Percentiles rank a stretch among this genome's conserved stretches.
Conservation (phyloP, 2,797 vertebrate species). For the Carcharodon carcharias region DNA sequence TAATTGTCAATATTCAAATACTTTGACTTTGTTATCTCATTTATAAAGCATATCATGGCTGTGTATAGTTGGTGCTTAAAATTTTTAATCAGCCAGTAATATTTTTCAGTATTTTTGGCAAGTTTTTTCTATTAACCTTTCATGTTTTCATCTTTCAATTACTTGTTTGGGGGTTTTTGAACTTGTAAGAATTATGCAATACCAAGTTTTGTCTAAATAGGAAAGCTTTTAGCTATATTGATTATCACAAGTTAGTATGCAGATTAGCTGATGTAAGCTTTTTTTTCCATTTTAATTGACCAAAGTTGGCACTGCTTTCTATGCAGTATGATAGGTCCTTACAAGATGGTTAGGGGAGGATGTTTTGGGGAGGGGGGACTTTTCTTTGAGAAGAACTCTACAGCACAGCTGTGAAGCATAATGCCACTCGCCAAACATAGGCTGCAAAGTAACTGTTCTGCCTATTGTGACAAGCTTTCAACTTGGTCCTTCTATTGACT, state of each 20-base stretch:
- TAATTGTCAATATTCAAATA: slow-evolving; percentile 86
- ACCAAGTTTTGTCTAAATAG: slow-evolving; percentile 99
- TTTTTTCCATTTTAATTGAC: slow-evolving; percentile 80
- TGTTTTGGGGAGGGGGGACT: slow-evolving; percentile 58
- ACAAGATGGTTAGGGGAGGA: slow-evolving; percentile 74
- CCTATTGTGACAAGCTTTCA: slow-evolving; percentile 77
- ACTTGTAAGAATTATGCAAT: slow-evolving; percentile 99
- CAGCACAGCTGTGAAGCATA: slow-evolving; percentile 74
- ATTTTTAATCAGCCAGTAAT: slow-evolving; percentile 98
- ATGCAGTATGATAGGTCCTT: slow-evolving; percentile 96
- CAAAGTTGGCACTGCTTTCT: slow-evolving; percentile 99
- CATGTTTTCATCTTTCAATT: slow-evolving; percentile 96
- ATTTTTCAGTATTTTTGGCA: slow-evolving; percentile 90
- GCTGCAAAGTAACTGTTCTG: slow-evolving; percentile 93
- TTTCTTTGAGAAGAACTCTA: slow-evolving; percentile 68
- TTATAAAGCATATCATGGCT: slow-evolving; percentile 99
- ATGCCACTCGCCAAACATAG: slow-evolving; percentile 72
- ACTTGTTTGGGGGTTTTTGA: slow-evolving; percentile 89
- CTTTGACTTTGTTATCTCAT: slow-evolving; percentile 95
- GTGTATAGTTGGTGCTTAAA: slow-evolving; percentile 98
- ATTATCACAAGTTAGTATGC: slow-evolving; percentile 98
- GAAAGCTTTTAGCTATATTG: slow-evolving; percentile 99
- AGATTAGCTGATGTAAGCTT: slow-evolving; percentile 71
- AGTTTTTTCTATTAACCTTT: slow-evolving; percentile 78
- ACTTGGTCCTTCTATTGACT: slow-evolving; percentile 65